phyloP scores from a whole-genome alignment of 2,888 invertebrate genomes.

The Heteropelma amictum region DNA sequence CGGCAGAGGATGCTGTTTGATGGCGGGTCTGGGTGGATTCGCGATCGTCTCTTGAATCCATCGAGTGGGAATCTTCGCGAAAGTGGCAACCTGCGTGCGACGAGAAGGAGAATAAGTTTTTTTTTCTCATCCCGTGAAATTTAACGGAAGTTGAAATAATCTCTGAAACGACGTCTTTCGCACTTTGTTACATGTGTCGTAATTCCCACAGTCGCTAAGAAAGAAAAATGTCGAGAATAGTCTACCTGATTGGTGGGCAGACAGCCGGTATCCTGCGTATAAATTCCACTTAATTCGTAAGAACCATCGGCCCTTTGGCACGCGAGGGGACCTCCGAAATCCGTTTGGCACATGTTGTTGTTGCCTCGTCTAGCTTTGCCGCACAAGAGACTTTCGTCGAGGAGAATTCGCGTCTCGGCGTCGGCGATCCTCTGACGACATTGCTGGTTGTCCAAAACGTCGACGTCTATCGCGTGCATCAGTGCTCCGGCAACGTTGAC shows the following conservation, averaged over 20 bases:
- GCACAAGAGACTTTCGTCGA: constrained; percentile 85
- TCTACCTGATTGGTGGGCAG: constrained; percentile 76
- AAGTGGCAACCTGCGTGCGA: constrained; percentile 69
- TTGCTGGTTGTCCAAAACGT: constrained; percentile 81
- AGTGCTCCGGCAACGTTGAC: constrained; percentile 87
- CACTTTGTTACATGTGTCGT: too few relatives aligned
- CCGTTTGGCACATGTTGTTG: constrained; percentile 89
- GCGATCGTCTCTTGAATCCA: constrained; percentile 67
- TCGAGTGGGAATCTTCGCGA: constrained; percentile 66
- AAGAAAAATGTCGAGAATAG: too few relatives aligned
- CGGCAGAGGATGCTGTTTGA: constrained; percentile 3
- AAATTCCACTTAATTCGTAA: constrained; percentile 86
- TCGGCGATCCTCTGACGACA: constrained; percentile 82
- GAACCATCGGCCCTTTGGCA: constrained; percentile 85
- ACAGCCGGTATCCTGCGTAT: constrained; percentile 87
- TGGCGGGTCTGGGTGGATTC: constrained; percentile 28
- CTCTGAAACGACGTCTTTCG: too few relatives aligned
- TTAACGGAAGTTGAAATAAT: too few relatives aligned
- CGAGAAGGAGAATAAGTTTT: background rate
- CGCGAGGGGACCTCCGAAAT: constrained; percentile 89
- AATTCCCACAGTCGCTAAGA: too few relatives aligned
- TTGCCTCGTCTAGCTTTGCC: constrained; percentile 82
- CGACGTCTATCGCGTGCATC: constrained; percentile 86
- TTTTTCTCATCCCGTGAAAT: background rate
- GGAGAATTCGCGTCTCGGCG: constrained; percentile 81